A percentile compares a stretch with the other conserved stretches of the same genome.
Evolutionary conservation across 1,140 invertebrate genomes (phyloP).

Genomic region (Theocolax elegans): DNA sequence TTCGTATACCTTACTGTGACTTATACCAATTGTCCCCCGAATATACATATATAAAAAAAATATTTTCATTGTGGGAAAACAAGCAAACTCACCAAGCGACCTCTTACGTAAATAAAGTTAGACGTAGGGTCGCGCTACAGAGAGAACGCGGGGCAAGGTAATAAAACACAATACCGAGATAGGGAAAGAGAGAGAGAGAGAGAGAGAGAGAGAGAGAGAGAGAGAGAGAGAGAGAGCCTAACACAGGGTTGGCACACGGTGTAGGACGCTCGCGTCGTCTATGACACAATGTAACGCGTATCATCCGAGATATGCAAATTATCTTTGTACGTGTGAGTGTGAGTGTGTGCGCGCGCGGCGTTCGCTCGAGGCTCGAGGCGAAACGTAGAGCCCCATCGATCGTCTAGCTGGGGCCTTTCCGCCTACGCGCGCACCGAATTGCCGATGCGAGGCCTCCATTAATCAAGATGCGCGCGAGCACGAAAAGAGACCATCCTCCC

Average conservation of each 20-base stretch:
- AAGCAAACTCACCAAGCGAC: too few relatives aligned
- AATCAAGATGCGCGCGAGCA: background rate
- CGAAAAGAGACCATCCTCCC: too few relatives aligned
- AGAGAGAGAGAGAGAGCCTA: background rate
- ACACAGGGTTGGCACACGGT: background rate
- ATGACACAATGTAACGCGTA: slow-evolving; percentile 26
- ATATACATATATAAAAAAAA: too few relatives aligned
- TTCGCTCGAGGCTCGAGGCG: slow-evolving; percentile 7
- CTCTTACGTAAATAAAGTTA: too few relatives aligned
- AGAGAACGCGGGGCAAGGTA: background rate
- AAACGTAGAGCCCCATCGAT: slow-evolving; percentile 14
- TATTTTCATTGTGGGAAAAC: too few relatives aligned
- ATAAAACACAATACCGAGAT: background rate
- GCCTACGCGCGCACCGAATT: background rate
- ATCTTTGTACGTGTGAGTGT: slow-evolving; percentile 2
- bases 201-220: background rate
- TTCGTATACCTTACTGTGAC: too few relatives aligned
- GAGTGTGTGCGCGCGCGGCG: background rate
- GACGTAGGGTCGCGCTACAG: background rate
- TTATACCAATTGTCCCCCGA: too few relatives aligned
- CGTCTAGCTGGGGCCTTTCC: background rate
- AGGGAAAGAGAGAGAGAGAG: background rate
- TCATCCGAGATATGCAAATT: slow-evolving; percentile 38
- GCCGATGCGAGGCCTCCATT: background rate
- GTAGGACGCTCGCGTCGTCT: background rate